Base-by-base conservation (phyloP, 2,113 vertebrate genomes). In the Pogonocichla stellata region DNA sequence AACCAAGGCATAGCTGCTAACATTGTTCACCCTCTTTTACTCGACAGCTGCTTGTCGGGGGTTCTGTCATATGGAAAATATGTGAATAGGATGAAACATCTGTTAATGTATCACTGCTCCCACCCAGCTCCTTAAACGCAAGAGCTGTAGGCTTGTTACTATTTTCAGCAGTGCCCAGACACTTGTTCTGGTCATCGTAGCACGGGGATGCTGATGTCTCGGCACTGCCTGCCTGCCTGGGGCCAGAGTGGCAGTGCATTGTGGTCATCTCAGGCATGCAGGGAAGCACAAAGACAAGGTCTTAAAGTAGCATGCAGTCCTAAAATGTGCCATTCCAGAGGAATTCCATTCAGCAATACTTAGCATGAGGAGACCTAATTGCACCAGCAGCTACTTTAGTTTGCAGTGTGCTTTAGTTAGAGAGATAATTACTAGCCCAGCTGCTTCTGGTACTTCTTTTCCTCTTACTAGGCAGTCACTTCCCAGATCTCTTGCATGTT, bases 1-100 rank as follows among this genome's bases (percentile, higher is more conserved):
- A 94, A 73, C 19, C 48, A 79, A 43, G 28, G 47, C 43, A 64
- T 71, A 69, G 73, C 87, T 48, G 22, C 31, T 84, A 81, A 78
- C 70, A 60, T 50, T 80, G 89, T 92, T 94, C 28, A 6, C 65
- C 67, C 29, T 92, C 65, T 90, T 61, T 93, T 92, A 91, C 78
- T 97, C 69, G 51, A 85, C 97, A 98, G 96, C 97, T 98, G 95
- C 88, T 91, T 77, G 36, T 90, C 45, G 23, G 56, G 74, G 74
- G 86, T 82, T 80, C 88, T 96, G 86, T 95, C 87, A 90, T 91
- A 95, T 0, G 91, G 96, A 95, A 96, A 97, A 95, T 91, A 79
- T 93, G 88, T 81, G 92, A 94, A 93, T 60, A 45, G 2, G 3
- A 92, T 54, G 82, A 97, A 95, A 90, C 80, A 93, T 92, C 88